Percentiles rank a stretch among this genome's conserved stretches.
Evolutionary conservation across 92 coral and sea anemone genomes (phyloP).

Genomic region (Porites divaricata): DNA sequence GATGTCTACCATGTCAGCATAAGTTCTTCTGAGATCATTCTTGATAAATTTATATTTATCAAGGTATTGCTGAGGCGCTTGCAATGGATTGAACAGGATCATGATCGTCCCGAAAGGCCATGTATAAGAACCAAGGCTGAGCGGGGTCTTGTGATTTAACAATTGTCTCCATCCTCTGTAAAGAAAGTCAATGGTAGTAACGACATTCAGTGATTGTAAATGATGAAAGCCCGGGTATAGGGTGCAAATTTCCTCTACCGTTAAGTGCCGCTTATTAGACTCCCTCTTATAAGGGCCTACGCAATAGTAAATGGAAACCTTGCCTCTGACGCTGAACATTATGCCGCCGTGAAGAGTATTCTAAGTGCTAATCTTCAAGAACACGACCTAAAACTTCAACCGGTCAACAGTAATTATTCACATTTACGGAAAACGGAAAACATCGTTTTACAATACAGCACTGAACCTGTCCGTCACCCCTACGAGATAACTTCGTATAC

Average conservation of each 20-base stretch:
- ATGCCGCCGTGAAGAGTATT: constrained; percentile 38
- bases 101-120: constrained; percentile 83
- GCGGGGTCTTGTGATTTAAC: constrained; percentile 57
- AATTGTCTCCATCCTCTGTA: constrained; percentile 54
- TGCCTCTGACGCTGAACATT: no score
- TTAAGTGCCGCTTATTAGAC: no score
- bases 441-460: no score
- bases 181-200: background rate
- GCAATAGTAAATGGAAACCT: no score
- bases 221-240: no score
- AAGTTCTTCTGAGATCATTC: constrained; percentile 31
- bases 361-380: constrained; percentile 36
- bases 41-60: constrained; percentile 52
- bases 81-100: constrained; percentile 64
- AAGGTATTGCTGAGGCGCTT: constrained; percentile 51
- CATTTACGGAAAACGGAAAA: constrained; percentile 18
- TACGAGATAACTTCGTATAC: no score
- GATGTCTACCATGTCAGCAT: constrained; percentile 62
- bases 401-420: constrained; percentile 11
- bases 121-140: constrained; percentile 69
- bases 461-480: no score
- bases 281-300: no score
- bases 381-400: constrained; percentile 30
- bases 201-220: no score
- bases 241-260: no score